phyloP scores from a whole-genome alignment of 2,113 vertebrate genomes.

The Dinomys branickii region DNA sequence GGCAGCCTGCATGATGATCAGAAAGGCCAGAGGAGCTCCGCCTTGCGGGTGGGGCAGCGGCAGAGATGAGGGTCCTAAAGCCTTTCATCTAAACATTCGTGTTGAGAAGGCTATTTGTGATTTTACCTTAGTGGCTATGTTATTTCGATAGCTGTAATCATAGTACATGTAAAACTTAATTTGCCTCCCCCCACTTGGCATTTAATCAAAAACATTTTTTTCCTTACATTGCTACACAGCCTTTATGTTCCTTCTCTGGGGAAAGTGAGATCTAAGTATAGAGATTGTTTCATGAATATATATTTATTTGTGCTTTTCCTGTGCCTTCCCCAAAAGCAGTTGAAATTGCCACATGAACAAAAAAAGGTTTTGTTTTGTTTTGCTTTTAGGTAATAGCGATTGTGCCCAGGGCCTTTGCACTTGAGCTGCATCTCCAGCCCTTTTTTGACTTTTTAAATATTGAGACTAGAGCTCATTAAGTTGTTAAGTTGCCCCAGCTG shows the following conservation, averaged over 20 bases:
- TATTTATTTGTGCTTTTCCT: conserved; percentile 51
- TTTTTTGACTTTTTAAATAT: neutral
- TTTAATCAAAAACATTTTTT: conserved; percentile 39
- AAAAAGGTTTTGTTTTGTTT: neutral
- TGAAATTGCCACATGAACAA: neutral
- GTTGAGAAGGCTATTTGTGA: conserved; percentile 20
- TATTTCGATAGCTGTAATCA: conserved; percentile 19
- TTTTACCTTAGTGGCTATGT: neutral
- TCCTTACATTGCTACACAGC: neutral
- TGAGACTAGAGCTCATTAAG: neutral
- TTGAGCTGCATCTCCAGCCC: neutral
- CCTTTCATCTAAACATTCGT: conserved; percentile 16
- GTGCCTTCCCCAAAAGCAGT: conserved; percentile 21
- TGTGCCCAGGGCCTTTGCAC: neutral
- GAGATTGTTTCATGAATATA: neutral
- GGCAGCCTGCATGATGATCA: neutral
- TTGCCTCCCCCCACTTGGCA: conserved; percentile 27
- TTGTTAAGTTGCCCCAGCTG: neutral
- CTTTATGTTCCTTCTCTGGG: conserved; percentile 38
- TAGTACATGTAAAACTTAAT: neutral
- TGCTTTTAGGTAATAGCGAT: neutral
- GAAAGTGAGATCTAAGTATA: conserved; percentile 20
- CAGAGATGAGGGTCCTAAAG: neutral
- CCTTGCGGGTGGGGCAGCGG: accelerated
- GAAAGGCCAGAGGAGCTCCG: neutral